Evolutionary conservation across 2,113 vertebrate species (phyloP).

Genomic region (Trachemys scripta): DNA sequence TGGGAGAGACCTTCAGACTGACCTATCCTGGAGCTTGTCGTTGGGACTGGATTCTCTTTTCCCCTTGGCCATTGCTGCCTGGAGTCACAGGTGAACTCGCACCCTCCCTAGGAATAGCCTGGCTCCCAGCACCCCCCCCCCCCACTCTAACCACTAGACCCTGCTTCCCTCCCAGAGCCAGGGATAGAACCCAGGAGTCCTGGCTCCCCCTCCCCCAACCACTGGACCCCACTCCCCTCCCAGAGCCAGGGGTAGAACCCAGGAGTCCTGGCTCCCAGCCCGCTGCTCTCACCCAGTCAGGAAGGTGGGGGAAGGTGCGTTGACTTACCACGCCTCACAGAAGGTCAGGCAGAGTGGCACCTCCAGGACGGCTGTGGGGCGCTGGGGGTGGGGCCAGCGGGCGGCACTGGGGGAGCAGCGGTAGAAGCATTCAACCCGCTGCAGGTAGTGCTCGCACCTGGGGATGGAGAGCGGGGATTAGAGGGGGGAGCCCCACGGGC

Average conservation of each 20-base stretch:
- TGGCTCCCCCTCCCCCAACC: no score
- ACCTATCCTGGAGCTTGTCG: neutral
- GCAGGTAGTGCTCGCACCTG: conserved; percentile 74
- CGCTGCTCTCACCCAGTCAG: neutral
- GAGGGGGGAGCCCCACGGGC: neutral
- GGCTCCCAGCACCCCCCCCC: neutral
- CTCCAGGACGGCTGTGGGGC: conserved; percentile 47
- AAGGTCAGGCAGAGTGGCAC: conserved; percentile 87
- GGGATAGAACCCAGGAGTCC: neutral
- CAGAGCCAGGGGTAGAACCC: no score
- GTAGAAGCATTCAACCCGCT: conserved; percentile 81
- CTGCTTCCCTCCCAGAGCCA: neutral
- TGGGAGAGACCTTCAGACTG: no score
- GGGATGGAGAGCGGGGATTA: neutral
- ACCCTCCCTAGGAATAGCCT: neutral
- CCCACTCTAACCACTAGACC: neutral
- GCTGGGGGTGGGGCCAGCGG: conserved; percentile 79
- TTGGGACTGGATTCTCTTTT: neutral
- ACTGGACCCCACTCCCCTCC: no score
- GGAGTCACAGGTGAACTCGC: neutral
- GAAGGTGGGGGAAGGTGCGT: neutral
- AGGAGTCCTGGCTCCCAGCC: neutral
- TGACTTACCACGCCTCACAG: conserved; percentile 86
- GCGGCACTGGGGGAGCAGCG: conserved; percentile 84
- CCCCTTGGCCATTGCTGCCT: neutral